phyloP scores from a whole-genome alignment of 2,888 invertebrate species.

The Caenorhabditis panamensis region DNA sequence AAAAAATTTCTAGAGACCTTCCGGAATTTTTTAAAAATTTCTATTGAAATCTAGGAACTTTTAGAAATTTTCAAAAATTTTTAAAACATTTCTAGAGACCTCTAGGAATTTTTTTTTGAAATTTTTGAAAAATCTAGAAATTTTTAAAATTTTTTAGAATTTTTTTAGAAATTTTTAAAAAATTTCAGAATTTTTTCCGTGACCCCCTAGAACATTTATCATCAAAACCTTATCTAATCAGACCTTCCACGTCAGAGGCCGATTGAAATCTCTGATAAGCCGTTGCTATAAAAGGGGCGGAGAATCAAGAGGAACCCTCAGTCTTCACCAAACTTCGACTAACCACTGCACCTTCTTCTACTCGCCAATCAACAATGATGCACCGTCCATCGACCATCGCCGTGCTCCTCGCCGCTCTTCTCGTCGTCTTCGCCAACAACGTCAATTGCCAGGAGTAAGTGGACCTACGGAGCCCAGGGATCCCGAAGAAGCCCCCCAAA shows the following conservation, averaged over 20 bases:
- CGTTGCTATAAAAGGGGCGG: background rate
- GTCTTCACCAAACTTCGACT: background rate
- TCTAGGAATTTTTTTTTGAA: too few relatives aligned
- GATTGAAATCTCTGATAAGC: background rate
- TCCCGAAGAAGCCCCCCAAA: too few relatives aligned
- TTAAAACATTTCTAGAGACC: too few relatives aligned
- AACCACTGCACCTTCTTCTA: background rate
- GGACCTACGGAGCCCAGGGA: background rate
- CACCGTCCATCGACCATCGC: background rate
- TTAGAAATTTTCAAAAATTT: too few relatives aligned
- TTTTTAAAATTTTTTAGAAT: too few relatives aligned
- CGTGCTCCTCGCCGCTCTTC: background rate
- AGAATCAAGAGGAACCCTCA: background rate
- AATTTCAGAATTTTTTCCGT: background rate
- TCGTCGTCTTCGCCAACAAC: background rate
- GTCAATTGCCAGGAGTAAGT: constrained; percentile 7
- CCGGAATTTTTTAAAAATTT: too few relatives aligned
- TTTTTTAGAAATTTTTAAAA: background rate
- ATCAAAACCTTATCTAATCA: too few relatives aligned
- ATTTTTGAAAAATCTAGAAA: too few relatives aligned
- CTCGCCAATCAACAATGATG: background rate
- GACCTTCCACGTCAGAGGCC: background rate
- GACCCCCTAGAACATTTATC: too few relatives aligned
- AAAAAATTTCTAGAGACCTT: too few relatives aligned
- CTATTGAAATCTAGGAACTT: too few relatives aligned